A percentile compares a stretch with the other conserved stretches of the same genome.
phyloP scores from a whole-genome alignment of 2,888 invertebrate species.

The Osmoderma eremita region DNA sequence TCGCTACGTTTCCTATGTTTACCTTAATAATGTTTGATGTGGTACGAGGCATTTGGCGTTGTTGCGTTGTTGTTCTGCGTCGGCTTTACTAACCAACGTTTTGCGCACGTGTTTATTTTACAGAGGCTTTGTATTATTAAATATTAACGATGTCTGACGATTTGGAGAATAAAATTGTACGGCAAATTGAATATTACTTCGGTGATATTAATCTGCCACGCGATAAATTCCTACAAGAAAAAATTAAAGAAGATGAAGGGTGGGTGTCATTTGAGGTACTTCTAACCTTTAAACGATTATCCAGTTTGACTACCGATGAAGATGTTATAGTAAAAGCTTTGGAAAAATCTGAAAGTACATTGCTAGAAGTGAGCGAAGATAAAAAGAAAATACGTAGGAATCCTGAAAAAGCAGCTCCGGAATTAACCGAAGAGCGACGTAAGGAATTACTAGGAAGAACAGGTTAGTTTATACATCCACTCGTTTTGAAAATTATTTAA shows the following conservation, averaged over 20 bases:
- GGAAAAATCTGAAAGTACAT: conserved; percentile 75
- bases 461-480: conserved; percentile 52
- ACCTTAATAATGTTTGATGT: too few relatives aligned
- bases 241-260: conserved; percentile 86
- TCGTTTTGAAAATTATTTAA: neutral
- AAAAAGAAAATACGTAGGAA: conserved; percentile 75
- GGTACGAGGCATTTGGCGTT: too few relatives aligned
- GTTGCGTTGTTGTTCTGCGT: too few relatives aligned
- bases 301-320: conserved; percentile 74
- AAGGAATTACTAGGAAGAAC: conserved; percentile 81
- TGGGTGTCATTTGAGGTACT: conserved; percentile 90
- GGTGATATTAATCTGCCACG: conserved; percentile 92
- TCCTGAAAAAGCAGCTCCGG: conserved; percentile 81
- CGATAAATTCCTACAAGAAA: conserved; percentile 92
- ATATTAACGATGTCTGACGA: conserved; percentile 54
- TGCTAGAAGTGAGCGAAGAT: conserved; percentile 76
- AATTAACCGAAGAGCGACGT: conserved; percentile 84
- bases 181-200: conserved; percentile 75
- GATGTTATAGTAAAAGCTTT: conserved; percentile 79
- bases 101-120: conserved; percentile 16
- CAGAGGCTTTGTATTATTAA: neutral
- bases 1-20: too few relatives aligned
- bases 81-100: too few relatives aligned
- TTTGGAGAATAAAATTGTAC: conserved; percentile 72
- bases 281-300: conserved; percentile 88